Base-by-base conservation (phyloP, 2,113 vertebrate genomes). In the Clupea harengus region DNA sequence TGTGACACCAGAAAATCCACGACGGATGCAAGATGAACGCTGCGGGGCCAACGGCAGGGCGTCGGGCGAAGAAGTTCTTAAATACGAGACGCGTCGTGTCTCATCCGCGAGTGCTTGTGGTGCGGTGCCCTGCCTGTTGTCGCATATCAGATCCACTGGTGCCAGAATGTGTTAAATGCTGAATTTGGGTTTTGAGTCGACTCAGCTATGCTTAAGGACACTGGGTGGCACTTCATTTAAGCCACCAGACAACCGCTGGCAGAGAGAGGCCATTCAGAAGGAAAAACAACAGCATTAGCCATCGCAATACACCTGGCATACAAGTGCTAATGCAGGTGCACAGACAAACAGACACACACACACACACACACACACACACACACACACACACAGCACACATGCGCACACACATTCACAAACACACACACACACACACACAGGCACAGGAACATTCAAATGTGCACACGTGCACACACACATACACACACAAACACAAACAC, bases 1-100 rank as follows among this genome's bases (percentile, higher is more conserved):
- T 92, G 90, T 89, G 92, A 93, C 92, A 94, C 90, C 93, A 92
- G 93, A 32, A 9, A 32, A 39, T 11, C 9, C 4, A 15, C 13
- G 28, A 32, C 11, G 28, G 28, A 67, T 7, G 25, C 64, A 67
- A 67, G 64, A 67, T 3, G 25, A 67, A 10, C 25, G n/a, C 64
- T 10, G n/a, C 4, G 18, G 54, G 18, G 54, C 3, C 54, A 20
- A 22, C 18, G 20, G 54, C 2, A 20, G 54, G 54, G 54, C 52
- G 20, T 20, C 52, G 54, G 9, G 72, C 28, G 3, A 39, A 78
- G 64, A 28, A 9, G 64, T 72, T 72, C 64, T 72, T 72, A 72
- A 64, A 72, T 2, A 32, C 13, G 72, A 78, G 10, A 78, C 13
- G 32, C 13, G 32, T 78, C 72, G 15, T 6, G 72, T 13, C 13